Evolutionary conservation across 2,888 invertebrate genomes (phyloP).

Genomic region (Zygothrica quintamaculata): DNA sequence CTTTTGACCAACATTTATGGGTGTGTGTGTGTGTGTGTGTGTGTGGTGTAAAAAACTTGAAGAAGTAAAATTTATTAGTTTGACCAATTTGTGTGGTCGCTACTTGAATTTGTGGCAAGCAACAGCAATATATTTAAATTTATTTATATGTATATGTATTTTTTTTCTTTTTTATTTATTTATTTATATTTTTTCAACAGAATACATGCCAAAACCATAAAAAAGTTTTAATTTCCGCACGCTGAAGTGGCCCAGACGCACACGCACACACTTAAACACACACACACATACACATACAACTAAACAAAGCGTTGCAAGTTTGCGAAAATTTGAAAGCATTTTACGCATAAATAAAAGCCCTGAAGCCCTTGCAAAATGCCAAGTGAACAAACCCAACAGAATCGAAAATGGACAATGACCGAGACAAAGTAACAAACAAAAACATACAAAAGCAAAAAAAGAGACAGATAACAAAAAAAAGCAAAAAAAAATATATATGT

Average conservation of each 20-base stretch:
- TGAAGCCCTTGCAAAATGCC: slow-evolving; percentile 52
- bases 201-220: slow-evolving; percentile 61
- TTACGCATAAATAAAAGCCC: slow-evolving; percentile 71
- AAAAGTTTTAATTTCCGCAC: slow-evolving; percentile 71
- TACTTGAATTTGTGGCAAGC: slow-evolving; percentile 46
- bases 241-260: slow-evolving; percentile 55
- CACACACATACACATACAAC: slow-evolving; percentile 36
- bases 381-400: slow-evolving; percentile 40
- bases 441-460: slow-evolving; percentile 2
- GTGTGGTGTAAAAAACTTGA: slow-evolving; percentile 7
- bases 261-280: slow-evolving; percentile 9
- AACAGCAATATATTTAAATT: slow-evolving; percentile 52
- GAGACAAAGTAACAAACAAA: slow-evolving; percentile 19
- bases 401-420: slow-evolving; percentile 56
- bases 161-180: slow-evolving; percentile 10
- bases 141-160: slow-evolving; percentile 9
- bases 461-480: not conserved
- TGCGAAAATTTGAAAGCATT: slow-evolving; percentile 63
- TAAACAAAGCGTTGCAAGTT: slow-evolving; percentile 50
- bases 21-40: not conserved
- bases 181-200: slow-evolving; percentile 17
- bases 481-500: not conserved
- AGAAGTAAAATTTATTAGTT: slow-evolving; percentile 52
- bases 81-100: slow-evolving; percentile 60
- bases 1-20: slow-evolving; percentile 20